Evolutionary conservation across 2,797 vertebrate species (phyloP), one percentile per base, ranked within the genome.

Genomic region (Cheracebus regulus): DNA sequence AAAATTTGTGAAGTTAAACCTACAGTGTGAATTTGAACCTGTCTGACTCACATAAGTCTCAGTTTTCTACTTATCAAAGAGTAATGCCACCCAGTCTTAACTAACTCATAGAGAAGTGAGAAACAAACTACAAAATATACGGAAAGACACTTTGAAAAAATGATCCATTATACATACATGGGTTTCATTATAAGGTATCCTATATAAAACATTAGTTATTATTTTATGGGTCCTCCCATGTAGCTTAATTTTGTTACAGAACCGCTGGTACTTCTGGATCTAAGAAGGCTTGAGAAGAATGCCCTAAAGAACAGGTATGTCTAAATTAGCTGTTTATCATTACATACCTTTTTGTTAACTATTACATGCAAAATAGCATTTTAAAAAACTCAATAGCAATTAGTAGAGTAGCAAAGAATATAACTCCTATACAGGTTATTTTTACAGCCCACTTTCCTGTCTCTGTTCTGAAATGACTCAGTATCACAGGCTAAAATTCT

Each of bases 401-500:
- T 84, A 58, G 33, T 82, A 85, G 48, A 52, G 22, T 4, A 96
- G 46, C 41, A 96, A 88, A 92, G 57, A 83, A 67, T 44, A 24
- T 22, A 92, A 95, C 33, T 55, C 20, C 55, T 89, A 83, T 48
- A 30, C 57, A 92, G 41, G 85, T 90, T 94, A 88, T 8, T 85
- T 67, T 96, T 89, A 86, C 22, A 91, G 83, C 36, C 86, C 41
- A 93, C 84, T 92, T 97, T 96, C 50, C 61, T 81, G 55, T 84
- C 55, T 95, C 44, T 87, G 11, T 64, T 95, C 93, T 93, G 41
- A 97, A 97, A 96, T 88, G 70, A 93, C 95, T 97, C 44, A 97
- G 95, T 96, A 50, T 92, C 96, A 97, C 92, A 96, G 44, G 15
- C 0, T 89, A 96, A 97, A 94, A 93, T 97, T 92, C 61, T 96